Percentiles rank a stretch among this genome's conserved stretches.
Evolutionary conservation across 2,888 invertebrate genomes (phyloP).

Genomic region (Tetramorium bicarinatum): DNA sequence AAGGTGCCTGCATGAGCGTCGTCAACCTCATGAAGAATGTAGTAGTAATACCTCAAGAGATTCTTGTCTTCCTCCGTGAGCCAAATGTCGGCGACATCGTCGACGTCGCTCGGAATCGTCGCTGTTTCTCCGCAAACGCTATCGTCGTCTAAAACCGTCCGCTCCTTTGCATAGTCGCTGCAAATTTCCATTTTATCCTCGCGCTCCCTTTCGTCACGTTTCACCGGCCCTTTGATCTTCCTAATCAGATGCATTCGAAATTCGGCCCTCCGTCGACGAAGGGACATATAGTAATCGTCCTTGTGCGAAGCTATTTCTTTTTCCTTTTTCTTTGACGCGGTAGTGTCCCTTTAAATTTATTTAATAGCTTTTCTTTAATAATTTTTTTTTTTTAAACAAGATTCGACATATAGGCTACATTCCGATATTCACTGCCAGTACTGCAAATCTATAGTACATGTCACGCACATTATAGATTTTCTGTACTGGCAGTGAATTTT

Average conservation of each 20-base stretch:
- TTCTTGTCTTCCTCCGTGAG: conserved; percentile 89
- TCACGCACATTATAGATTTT: too few species aligned
- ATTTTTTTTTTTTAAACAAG: neutral
- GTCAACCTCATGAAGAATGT: conserved; percentile 96
- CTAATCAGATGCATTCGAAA: conserved; percentile 60
- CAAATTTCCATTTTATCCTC: conserved; percentile 14
- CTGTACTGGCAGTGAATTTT: too few species aligned
- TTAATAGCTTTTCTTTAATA: neutral
- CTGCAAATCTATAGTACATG: too few species aligned
- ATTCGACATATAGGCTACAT: neutral
- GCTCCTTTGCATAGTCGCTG: neutral
- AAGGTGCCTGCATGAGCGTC: conserved; percentile 95
- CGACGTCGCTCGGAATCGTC: conserved; percentile 83
- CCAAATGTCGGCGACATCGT: conserved; percentile 62
- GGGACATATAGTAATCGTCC: conserved; percentile 35
- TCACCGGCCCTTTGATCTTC: conserved; percentile 15
- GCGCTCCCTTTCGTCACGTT: neutral
- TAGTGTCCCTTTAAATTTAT: conserved; percentile 25
- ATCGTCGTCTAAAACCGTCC: conserved; percentile 9
- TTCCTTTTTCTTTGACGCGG: neutral
- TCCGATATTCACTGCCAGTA: too few species aligned
- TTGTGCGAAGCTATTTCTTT: neutral
- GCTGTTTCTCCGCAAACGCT: conserved; percentile 85
- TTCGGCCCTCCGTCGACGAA: conserved; percentile 46
- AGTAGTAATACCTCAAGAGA: conserved; percentile 94